Base-by-base conservation (phyloP, 2,888 invertebrate genomes). In the Hecatera dysodea region DNA sequence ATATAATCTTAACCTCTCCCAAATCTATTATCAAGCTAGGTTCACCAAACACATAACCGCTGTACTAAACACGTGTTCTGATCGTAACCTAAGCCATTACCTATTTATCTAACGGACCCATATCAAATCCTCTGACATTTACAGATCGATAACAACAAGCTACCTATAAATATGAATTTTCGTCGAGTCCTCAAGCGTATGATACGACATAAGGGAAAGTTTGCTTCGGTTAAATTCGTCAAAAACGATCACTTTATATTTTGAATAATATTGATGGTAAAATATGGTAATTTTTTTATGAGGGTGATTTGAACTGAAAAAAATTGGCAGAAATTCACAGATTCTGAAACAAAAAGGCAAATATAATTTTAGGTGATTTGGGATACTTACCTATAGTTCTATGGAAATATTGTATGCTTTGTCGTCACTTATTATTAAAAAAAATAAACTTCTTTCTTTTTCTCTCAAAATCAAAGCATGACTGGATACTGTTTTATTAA, bases 41-140 rank as follows among this genome's bases (percentile, higher is more conserved):
- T 44, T 8, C 24, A 15, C 33, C 7, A 44, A 48, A 53, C 44
- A 50, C n/a, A 33, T 63, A 36, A 60, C 22, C 44, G 22, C 3
- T 52, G 62, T 46, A 42, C 19, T 48, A 59, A 59, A 53, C 57
- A 59, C 53, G 36, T 62, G 24, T 48, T 62, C 39, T 6, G 33
- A 36, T 39, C 50, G 57, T 52, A 75, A 61, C 59, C 27, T n/a
- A 24, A 36, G 44, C 50, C 17, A 63, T 72, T 72, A 77, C 77
- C 63, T 72, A 65, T 56, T 59, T 77, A 65, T 65, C 55, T 55
- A 53, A 29, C 68, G 53, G 39, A 65, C 78, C 81, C 67, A 65
- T 59, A 63, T 80, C 70, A 80, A 81, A 75, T 74, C 65, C 61
- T 61, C 60, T 75, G 75, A 81, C 77, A 73, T 77, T 75, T 69